Conservation (phyloP, 2,888 invertebrate species). For the Eupithecia exiguata region DNA sequence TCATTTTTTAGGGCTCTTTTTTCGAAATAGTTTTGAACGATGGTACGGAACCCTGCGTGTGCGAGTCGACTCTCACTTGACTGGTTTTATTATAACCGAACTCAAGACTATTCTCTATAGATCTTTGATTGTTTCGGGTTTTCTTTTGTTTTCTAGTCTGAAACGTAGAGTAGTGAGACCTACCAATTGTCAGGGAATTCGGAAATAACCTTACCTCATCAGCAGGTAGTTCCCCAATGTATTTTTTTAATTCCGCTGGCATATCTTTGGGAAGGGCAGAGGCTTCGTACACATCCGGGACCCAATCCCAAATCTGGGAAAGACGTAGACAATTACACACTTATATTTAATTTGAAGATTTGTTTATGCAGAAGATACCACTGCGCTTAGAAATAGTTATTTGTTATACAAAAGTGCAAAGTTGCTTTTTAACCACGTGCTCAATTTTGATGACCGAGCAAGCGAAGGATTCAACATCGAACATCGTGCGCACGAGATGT, state of each 20-base stretch:
- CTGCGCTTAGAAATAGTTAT: neutral
- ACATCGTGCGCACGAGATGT: no score
- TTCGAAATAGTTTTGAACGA: no score
- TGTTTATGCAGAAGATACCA: no score
- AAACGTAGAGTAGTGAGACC: neutral
- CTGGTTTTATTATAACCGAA: neutral
- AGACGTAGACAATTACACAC: neutral
- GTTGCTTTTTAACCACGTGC: no score
- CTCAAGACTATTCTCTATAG: neutral
- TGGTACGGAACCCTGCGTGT: no score
- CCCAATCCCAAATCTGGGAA: slow-evolving; percentile 92
- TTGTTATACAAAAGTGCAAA: no score
- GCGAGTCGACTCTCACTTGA: no score
- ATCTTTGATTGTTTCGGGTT: neutral
- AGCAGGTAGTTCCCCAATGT: slow-evolving; percentile 52
- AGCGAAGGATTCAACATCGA: no score
- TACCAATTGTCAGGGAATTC: neutral
- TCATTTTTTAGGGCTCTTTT: no score
- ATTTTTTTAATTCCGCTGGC: slow-evolving; percentile 78
- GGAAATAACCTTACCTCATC: slow-evolving; percentile 52
- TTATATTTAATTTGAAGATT: neutral
- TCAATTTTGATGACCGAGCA: no score
- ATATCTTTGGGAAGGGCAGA: slow-evolving; percentile 87
- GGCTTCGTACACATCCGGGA: slow-evolving; percentile 89
- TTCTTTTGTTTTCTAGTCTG: neutral